These are phyloP conservation scores for Toxostoma redivivum DNA, from an alignment of 2,113 vertebrate species.

Conservation along the genomic window DNA sequence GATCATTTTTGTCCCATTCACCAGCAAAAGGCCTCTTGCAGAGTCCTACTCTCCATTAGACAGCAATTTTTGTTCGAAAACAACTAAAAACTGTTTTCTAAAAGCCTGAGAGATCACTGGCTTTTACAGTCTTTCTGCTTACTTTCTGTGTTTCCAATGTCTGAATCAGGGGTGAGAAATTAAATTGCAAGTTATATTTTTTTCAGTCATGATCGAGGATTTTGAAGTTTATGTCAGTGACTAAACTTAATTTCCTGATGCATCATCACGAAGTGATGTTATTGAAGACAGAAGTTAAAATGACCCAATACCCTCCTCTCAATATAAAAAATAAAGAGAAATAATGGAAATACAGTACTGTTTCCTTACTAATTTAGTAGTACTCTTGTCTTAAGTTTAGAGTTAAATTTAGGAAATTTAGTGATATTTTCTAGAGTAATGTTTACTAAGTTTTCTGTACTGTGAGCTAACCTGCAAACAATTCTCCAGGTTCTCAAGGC, in stretches of 20 bases:
- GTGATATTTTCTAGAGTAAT: neutral
- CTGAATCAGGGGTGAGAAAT: neutral
- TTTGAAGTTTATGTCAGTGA: neutral
- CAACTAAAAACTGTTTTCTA: neutral
- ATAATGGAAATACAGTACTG: neutral
- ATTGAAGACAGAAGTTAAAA: neutral
- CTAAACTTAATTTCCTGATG: neutral
- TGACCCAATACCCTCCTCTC: neutral
- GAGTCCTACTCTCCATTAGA: neutral
- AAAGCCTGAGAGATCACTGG: neutral
- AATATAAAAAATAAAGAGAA: neutral
- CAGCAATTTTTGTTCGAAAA: neutral
- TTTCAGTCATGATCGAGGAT: neutral
- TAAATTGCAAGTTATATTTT: neutral
- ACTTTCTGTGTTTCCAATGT: neutral
- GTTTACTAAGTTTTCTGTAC: neutral
- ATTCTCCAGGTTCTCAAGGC: neutral
- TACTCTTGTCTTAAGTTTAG: neutral
- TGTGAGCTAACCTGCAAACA: neutral
- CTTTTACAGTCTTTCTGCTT: neutral
- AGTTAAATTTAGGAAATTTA: neutral
- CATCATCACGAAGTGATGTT: neutral
- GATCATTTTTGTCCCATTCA: neutral
- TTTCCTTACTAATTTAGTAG: neutral
- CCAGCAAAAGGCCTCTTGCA: neutral